Conservation (phyloP, 2,113 vertebrate species). For the Laterallus jamaicensis region DNA sequence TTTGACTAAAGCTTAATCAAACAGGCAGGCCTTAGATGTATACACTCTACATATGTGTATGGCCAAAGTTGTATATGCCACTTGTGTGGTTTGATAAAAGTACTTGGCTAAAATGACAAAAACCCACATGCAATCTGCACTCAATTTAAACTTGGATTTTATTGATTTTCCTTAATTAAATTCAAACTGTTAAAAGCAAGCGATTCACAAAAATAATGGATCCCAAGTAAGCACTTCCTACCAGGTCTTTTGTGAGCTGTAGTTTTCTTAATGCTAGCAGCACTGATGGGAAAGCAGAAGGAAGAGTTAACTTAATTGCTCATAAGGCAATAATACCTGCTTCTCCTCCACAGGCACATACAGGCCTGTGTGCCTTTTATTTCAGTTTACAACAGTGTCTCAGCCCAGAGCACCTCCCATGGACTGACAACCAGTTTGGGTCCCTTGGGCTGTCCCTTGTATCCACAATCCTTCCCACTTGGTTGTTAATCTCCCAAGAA, state of each 20-base stretch:
- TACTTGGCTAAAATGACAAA: neutral
- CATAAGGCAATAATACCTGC: neutral
- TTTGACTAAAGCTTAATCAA: neutral
- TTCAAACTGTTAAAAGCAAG: neutral
- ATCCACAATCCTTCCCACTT: neutral
- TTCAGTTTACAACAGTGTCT: neutral
- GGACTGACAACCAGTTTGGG: neutral
- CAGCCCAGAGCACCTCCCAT: neutral
- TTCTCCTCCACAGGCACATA: neutral
- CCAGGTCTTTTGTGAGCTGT: neutral
- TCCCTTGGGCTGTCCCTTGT: neutral
- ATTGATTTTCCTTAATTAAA: neutral
- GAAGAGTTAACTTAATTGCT: neutral
- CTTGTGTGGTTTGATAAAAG: neutral
- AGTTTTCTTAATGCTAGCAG: neutral
- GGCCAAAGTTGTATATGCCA: neutral
- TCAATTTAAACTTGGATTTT: neutral
- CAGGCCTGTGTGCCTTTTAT: neutral
- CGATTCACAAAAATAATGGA: neutral
- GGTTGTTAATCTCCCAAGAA: slow-evolving; percentile 11
- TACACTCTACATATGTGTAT: neutral
- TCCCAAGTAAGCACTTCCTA: neutral
- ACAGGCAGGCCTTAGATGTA: neutral
- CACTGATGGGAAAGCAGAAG: neutral
- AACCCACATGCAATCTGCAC: neutral